Evolutionary conservation across 2,113 vertebrate genomes (phyloP), one percentile per base, ranked within the genome.

Genomic region (Strix aluco): DNA sequence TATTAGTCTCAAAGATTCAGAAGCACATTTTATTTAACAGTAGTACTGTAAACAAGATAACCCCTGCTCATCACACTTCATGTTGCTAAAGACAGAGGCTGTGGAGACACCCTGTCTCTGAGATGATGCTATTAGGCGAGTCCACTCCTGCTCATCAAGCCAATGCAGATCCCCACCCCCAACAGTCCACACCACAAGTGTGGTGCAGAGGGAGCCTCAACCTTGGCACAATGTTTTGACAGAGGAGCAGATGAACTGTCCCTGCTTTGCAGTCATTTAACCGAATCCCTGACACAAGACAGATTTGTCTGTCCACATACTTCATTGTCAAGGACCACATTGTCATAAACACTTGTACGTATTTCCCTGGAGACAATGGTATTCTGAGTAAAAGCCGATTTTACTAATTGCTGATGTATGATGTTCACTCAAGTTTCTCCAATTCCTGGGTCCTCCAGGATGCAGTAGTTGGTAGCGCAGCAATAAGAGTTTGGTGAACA

Each of bases 141-240:
- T 6, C 54, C 51, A 15, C 46, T 32, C 30, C n/a, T 46, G 55
- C 58, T n/a, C 7, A 7, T 52, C 59, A 22, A 15, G 29, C 8
- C 1, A 1, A 18, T 3, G 27, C n/a, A 32, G 7, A 2, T 32
- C 12, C 40, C 40, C 11, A 9, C 29, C 32, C 30, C 62, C 9
- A 0, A 22, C 5, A 6, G 6, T 2, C 54, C 65, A 1, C 0
- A 2, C 11, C 58, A 27, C 38, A 7, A 3, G 26, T 0, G 5
- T 2, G 51, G 27, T 13, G 29, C n/a, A 1, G 40, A 13, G 13
- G 32, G 12, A 38, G 15, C 2, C 27, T 57, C 55, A 6, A 34
- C 25, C 5, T 9, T 3, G 2, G 36, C 6, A 9, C 1, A 6
- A 3, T 0, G 13, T 2, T 42, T 13, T 23, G 40, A 14, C 26